Evolutionary conservation across 2,797 vertebrate genomes (phyloP).

Genomic region (Lophotriccus pileatus): DNA sequence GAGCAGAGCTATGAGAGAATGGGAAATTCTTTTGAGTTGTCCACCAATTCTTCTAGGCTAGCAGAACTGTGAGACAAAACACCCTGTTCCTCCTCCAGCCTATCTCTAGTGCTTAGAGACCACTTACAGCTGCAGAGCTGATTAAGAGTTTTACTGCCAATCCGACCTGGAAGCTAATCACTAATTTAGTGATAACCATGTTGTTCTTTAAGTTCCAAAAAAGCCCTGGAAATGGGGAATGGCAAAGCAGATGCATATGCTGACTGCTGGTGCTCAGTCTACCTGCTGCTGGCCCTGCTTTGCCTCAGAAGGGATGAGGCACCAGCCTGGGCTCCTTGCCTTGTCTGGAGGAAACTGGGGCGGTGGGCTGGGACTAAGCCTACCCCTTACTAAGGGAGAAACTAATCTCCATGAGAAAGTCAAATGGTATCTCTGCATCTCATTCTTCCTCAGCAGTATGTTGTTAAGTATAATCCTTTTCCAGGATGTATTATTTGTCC

Average conservation of each 20-base stretch:
- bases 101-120: neutral
- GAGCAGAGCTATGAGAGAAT: conserved; percentile 2
- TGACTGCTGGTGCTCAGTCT: neutral
- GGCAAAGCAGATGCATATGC: rapidly evolving
- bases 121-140: conserved; percentile 20
- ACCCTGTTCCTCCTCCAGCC: neutral
- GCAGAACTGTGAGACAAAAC: neutral
- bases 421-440: neutral
- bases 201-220: neutral
- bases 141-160: conserved; percentile 25
- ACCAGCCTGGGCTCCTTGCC: neutral
- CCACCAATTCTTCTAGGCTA: neutral
- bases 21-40: conserved; percentile 33
- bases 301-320: neutral
- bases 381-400: neutral
- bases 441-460: neutral
- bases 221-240: neutral
- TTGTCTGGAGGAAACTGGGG: neutral
- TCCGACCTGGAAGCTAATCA: neutral
- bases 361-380: neutral
- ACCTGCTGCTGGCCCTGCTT: neutral
- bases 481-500: neutral
- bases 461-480: conserved; percentile 37
- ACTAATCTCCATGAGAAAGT: conserved; percentile 17
- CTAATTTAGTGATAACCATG: neutral